Evolutionary conservation across 2,113 vertebrate genomes (phyloP), one percentile per base, ranked within the genome.

Genomic region (Cervus canadensis): DNA sequence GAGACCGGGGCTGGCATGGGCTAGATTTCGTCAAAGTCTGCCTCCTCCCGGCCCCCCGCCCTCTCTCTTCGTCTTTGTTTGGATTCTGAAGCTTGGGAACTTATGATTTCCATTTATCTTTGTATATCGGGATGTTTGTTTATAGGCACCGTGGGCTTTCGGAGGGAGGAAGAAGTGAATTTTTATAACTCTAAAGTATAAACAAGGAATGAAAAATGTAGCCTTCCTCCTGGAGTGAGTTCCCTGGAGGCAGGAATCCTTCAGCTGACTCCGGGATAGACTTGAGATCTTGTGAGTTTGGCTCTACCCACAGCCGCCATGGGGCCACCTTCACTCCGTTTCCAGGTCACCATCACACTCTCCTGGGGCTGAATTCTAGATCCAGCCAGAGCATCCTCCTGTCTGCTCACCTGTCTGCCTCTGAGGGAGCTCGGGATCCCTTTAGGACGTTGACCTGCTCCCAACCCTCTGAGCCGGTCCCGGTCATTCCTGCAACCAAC

Each of bases 61-160:
- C 25, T 52, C 57, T 67, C 54, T 60, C 16, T 40, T 71, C n/a
- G 26, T 81, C 83, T 95, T 88, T 64, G 59, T 96, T 91, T 79
- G 40, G 62, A 93, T 78, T 78, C 89, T 50, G 91, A 91, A 67
- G 87, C 97, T 96, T 23, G 21, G 79, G 89, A 96, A 97, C 87
- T 90, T 95, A 54, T 0, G 56, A 79, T 95, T 96, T 97, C 85
- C 95, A 95, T 96, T 97, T 88, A 96, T 96, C 95, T 96, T 90
- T 57, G 81, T 89, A 21, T 67, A 74, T 94, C 6, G 2, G 86
- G 87, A 95, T 96, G 78, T 28, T 95, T 87, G 86, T 82, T 95
- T 91, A 52, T 71, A 82, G 87, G 91, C 52, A 85, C 57, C 16
- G 2, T 43, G 83, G 84, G 92, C 56, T 91, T 82, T 10, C 54